Conservation (phyloP, 1,140 invertebrate species). For the Uloborus diversus region DNA sequence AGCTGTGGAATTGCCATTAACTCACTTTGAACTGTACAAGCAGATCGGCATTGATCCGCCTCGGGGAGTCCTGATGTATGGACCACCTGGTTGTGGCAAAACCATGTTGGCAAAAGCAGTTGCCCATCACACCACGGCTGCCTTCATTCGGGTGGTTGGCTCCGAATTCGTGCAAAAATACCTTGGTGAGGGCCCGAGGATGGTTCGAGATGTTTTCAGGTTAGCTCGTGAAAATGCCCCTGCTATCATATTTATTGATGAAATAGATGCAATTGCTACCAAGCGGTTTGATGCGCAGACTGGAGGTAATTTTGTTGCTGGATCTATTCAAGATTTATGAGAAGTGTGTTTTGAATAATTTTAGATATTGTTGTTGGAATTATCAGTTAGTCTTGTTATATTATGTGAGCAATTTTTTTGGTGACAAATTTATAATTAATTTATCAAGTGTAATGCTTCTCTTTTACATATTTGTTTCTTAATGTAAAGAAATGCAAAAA, state of each 20-base stretch:
- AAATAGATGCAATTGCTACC: conserved; percentile 98
- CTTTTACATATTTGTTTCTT: no score
- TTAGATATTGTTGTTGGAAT: no score
- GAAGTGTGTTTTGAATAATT: no score
- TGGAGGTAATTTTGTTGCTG: conserved; percentile 70
- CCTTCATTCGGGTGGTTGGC: conserved; percentile 98
- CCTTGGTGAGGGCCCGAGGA: conserved; percentile 96
- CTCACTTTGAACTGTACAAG: conserved; percentile 99
- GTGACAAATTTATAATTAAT: no score
- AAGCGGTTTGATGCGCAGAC: conserved; percentile 99
- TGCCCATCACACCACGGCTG: conserved; percentile 93
- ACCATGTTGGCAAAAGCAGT: conserved; percentile 99
- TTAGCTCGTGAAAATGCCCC: conserved; percentile 99
- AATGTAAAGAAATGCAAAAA: no score
- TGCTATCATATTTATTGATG: conserved; percentile 99
- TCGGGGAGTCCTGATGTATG: conserved; percentile 97
- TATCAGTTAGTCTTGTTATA: no score
- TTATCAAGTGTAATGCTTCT: no score
- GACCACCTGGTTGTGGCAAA: conserved; percentile 93
- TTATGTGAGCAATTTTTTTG: no score
- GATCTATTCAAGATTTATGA: no score
- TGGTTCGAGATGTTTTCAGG: conserved; percentile 99
- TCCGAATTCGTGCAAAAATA: conserved; percentile 99
- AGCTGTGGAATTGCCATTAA: conserved; percentile 97
- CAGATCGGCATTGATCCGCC: conserved; percentile 98